Evolutionary conservation across 2,113 vertebrate species (phyloP), one percentile per base, ranked within the genome.

Genomic region (Melanerpes formicivorus): DNA sequence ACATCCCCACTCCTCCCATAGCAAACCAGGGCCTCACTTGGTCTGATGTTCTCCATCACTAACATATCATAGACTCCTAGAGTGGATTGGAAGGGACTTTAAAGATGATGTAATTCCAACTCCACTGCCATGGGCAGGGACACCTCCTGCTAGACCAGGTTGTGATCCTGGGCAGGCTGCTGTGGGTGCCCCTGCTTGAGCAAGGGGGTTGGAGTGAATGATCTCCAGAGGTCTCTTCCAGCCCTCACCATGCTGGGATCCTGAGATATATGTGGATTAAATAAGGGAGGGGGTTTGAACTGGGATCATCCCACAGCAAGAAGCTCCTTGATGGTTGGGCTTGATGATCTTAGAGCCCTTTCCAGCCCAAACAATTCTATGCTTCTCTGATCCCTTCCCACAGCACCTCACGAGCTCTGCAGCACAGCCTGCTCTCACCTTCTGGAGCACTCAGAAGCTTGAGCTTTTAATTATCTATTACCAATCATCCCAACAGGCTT

Each of bases 261-360:
- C 26, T 14, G 25, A 27, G 26, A 0, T 3, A 0, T 1, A 21
- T 29, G 18, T 5, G 21, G 42, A 6, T 52, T 37, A 14, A 62
- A 37, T 5, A 27, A 37, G 12, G 25, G 27, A n/a, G 8, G n/a
- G 3, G n/a, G 52, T 12, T 12, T n/a, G 18, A 62, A 14, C 12
- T 7, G 10, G n/a, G 70, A 89, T 8, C 29, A 65, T 79, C 78
- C 76, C 34, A 14, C 18, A 17, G 42, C 26, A 29, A 59, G 34
- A 27, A 69, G 64, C 11, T 52, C 50, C 22, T 52, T 52, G 50
- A 52, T 52, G 22, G 50, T 52, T 25, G 22, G 12, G 50, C 22
- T 52, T 52, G 22, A 12, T 25, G 50, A 52, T 12, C 50, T 52
- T 21, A 52, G 50, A 52, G 22, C 5, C 23, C 50, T 52, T 52